Evolutionary conservation across 2,113 vertebrate species (phyloP).

Genomic region (Seriola aureovittata): DNA sequence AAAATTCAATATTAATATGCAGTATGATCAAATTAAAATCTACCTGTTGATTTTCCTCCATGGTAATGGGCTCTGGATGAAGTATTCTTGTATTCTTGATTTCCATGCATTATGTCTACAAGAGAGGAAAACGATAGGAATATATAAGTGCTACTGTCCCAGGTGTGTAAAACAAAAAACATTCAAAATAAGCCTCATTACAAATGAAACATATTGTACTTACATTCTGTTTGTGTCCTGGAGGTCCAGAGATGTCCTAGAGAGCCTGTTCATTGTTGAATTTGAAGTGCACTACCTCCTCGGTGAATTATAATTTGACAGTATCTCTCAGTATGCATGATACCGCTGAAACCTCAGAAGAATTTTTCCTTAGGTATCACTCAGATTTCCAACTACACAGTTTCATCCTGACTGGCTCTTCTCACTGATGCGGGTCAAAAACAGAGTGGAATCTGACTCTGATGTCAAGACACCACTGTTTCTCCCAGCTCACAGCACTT

Average conservation of each 20-base stretch:
- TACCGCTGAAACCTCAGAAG: neutral
- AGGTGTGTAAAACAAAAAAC: neutral
- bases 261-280: constrained; percentile 29
- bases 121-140: constrained; percentile 7
- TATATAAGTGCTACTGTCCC: neutral
- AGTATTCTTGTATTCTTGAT: constrained; percentile 51
- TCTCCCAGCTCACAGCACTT: neutral
- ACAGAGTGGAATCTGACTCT: neutral
- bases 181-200: neutral
- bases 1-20: neutral
- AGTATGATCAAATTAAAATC: constrained; percentile 3
- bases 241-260: constrained; percentile 16
- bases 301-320: neutral
- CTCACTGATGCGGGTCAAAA: neutral
- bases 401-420: neutral
- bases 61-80: constrained; percentile 43
- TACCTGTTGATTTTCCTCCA: constrained; percentile 52
- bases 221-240: constrained; percentile 42
- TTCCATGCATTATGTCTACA: constrained; percentile 55
- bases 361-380: neutral
- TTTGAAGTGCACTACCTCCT: neutral
- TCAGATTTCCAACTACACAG: neutral
- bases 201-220: constrained; percentile 31
- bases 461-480: neutral
- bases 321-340: neutral